Conservation (phyloP, 1,140 invertebrate species). For the Mercenaria mercenaria region DNA sequence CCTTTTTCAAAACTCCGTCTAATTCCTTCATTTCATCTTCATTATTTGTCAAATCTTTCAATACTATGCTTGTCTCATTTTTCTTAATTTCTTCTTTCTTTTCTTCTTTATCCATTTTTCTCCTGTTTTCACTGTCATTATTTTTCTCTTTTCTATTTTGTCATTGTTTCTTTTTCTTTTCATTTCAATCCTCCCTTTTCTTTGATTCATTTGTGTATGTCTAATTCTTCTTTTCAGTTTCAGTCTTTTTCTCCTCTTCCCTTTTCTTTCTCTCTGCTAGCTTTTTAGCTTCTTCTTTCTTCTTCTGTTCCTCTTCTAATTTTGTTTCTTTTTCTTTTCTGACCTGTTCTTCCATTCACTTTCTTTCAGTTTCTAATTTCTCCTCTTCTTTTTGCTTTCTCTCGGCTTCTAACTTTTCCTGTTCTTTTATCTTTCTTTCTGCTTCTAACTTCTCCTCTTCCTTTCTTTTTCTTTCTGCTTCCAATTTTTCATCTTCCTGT, state of each 20-base stretch:
- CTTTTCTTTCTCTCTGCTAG: not conserved
- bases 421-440: not conserved
- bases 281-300: slow-evolving; percentile 4
- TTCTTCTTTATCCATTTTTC: too few species aligned
- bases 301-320: slow-evolving; percentile 9
- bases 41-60: not conserved
- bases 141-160: not conserved
- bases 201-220: not conserved
- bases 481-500: not conserved
- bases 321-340: slow-evolving; percentile 7
- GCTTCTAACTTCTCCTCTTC: not conserved
- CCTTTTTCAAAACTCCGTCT: too few species aligned
- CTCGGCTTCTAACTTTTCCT: not conserved
- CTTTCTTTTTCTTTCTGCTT: not conserved
- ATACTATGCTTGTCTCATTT: not conserved
- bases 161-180: too few species aligned
- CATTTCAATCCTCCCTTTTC: too few species aligned
- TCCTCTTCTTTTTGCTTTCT: not conserved
- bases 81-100: not conserved
- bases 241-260: too few species aligned
- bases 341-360: not conserved
- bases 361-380: not conserved
- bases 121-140: not conserved
- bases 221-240: not conserved
- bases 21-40: too few species aligned